Evolutionary conservation across 2,113 vertebrate genomes (phyloP).

Genomic region (Chloebia gouldiae): DNA sequence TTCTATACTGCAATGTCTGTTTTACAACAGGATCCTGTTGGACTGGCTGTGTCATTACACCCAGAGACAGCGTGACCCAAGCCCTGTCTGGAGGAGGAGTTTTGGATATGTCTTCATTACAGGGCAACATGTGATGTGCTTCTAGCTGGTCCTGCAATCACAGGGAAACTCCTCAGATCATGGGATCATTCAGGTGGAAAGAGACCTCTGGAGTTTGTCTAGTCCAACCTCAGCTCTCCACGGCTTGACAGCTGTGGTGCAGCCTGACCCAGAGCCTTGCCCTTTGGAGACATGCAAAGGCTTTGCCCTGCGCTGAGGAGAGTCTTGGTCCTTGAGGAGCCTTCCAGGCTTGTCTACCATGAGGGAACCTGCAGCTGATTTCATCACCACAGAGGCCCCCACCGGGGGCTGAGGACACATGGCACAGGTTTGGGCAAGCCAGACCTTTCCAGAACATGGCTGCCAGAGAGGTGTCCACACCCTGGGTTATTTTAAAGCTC

Average conservation of each 20-base stretch:
- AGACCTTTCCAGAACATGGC: background rate
- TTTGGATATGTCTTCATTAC: background rate
- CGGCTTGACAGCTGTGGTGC: background rate
- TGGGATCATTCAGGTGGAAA: background rate
- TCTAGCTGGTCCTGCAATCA: background rate
- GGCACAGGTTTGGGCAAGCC: background rate
- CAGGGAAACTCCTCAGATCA: background rate
- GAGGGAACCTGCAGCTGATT: background rate
- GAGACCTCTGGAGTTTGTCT: background rate
- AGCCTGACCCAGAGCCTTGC: background rate
- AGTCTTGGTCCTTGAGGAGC: background rate
- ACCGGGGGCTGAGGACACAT: fast-evolving
- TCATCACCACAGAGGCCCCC: background rate
- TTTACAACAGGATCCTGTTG: background rate
- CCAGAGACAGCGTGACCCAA: background rate
- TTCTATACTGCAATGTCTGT: background rate
- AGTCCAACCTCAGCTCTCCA: background rate
- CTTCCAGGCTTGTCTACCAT: background rate
- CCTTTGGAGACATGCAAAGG: background rate
- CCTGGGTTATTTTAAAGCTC: constrained; percentile 38
- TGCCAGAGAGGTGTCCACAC: background rate
- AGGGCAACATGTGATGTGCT: background rate
- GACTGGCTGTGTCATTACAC: background rate
- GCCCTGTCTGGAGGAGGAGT: background rate
- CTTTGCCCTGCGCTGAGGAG: background rate